These are phyloP conservation scores for Hoplodrina ambigua DNA, from an alignment of 2,888 invertebrate genomes.

Conservation along the genomic window DNA sequence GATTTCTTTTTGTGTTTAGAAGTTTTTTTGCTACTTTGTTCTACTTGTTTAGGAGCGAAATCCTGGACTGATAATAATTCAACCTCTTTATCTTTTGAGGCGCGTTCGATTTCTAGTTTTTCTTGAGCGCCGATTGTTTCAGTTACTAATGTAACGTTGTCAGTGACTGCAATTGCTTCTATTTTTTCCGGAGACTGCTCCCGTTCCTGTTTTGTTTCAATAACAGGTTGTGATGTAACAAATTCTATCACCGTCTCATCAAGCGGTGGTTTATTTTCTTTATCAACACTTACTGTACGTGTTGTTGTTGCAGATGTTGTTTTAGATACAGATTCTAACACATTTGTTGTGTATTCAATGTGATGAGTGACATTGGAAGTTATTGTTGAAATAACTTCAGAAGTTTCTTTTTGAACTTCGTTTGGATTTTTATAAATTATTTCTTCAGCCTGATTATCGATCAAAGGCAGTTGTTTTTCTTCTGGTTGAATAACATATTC, in stretches of 20 bases:
- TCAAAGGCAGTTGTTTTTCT: background rate
- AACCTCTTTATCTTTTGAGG: slow-evolving; percentile 12
- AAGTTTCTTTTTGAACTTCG: background rate
- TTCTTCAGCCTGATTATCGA: background rate
- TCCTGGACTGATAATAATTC: slow-evolving; percentile 17
- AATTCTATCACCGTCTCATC: slow-evolving; percentile 1
- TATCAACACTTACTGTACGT: background rate
- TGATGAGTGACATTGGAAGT: slow-evolving; percentile 7
- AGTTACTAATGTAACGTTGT: background rate
- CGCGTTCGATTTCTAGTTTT: background rate
- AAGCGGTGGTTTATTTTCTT: slow-evolving; percentile 5
- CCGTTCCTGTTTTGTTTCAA: slow-evolving; percentile 9
- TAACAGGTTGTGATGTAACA: background rate
- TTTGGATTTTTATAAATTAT: background rate
- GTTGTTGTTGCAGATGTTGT: slow-evolving; percentile 7
- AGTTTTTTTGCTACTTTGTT: slow-evolving; percentile 27
- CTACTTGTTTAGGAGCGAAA: slow-evolving; percentile 6
- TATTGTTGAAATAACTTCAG: slow-evolving; percentile 15
- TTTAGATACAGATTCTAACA: slow-evolving; percentile 17
- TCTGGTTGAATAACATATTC: slow-evolving; percentile 29
- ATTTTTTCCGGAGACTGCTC: background rate
- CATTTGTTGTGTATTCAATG: slow-evolving; percentile 12
- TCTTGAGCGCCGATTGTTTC: slow-evolving; percentile 4
- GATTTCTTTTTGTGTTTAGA: slow-evolving; percentile 60
- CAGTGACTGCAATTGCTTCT: background rate